Conservation (phyloP, 2,888 invertebrate species). For the Lithodes maja region DNA sequence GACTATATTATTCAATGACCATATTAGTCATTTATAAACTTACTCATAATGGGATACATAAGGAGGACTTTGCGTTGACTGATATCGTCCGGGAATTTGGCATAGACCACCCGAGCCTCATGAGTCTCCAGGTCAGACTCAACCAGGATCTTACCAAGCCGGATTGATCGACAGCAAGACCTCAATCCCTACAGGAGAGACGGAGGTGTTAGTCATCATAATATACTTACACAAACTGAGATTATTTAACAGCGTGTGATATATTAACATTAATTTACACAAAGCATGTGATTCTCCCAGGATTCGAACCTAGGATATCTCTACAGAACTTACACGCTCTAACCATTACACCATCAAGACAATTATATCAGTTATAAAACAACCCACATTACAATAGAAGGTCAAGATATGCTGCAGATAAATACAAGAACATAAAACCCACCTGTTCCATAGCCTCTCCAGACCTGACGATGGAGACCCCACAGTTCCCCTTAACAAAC, state of each 20-base stretch:
- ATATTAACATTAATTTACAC: no score
- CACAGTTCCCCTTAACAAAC: constrained; percentile 98
- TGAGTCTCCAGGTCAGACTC: constrained; percentile 97
- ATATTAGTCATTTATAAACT: constrained; percentile 72
- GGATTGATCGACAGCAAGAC: constrained; percentile 98
- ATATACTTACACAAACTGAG: no score
- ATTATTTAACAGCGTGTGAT: no score
- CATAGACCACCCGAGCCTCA: constrained; percentile 95
- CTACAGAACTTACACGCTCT: no score
- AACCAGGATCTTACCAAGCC: constrained; percentile 98
- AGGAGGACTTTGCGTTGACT: constrained; percentile 81
- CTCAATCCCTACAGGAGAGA: constrained; percentile 81
- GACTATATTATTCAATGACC: no score
- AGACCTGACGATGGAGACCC: constrained; percentile 93
- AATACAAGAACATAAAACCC: neutral
- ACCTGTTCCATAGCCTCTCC: constrained; percentile 95
- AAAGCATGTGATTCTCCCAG: no score
- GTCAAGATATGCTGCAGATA: no score
- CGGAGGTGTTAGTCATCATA: no score
- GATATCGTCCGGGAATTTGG: constrained; percentile 97
- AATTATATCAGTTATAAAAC: no score
- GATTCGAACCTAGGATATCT: no score
- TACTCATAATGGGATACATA: constrained; percentile 99
- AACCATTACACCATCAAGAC: no score
- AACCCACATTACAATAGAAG: no score